A percentile compares a stretch with the other conserved stretches of the same genome.
These are phyloP conservation scores for Diadegma fenestrale DNA, from an alignment of 2,888 invertebrate genomes.

Conservation along the genomic window DNA sequence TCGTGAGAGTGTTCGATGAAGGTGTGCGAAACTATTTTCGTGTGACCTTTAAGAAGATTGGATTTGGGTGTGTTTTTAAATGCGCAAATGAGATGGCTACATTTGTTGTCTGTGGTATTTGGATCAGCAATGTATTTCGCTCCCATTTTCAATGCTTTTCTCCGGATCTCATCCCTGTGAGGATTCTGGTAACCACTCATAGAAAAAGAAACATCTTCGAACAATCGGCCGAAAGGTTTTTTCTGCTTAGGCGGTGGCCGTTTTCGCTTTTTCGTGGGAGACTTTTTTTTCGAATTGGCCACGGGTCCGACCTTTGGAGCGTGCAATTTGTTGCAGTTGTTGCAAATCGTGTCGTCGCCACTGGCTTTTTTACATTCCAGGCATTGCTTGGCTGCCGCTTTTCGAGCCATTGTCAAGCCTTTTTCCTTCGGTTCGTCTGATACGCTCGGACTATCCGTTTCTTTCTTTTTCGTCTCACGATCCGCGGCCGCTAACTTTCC, in stretches of 20 bases:
- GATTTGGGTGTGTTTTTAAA: slow-evolving; percentile 83
- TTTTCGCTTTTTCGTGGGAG: slow-evolving; percentile 59
- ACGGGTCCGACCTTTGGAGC: slow-evolving; percentile 51
- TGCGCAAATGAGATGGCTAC: slow-evolving; percentile 82
- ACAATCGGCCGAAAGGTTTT: slow-evolving; percentile 77
- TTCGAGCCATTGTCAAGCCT: slow-evolving; percentile 39
- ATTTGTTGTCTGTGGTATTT: slow-evolving; percentile 78
- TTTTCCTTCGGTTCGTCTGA: slow-evolving; percentile 12
- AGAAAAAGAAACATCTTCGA: slow-evolving; percentile 79
- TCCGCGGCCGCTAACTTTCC: not conserved
- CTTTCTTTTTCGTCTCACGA: not conserved
- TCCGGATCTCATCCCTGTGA: slow-evolving; percentile 80
- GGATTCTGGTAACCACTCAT: slow-evolving; percentile 83
- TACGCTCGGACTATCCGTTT: slow-evolving; percentile 4
- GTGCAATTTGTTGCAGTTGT: slow-evolving; percentile 74
- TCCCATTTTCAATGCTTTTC: slow-evolving; percentile 82
- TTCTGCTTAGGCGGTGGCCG: slow-evolving; percentile 57
- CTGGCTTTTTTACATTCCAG: slow-evolving; percentile 69
- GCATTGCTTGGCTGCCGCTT: slow-evolving; percentile 64
- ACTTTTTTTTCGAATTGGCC: slow-evolving; percentile 7
- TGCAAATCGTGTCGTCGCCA: slow-evolving; percentile 74
- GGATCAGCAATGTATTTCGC: slow-evolving; percentile 81
- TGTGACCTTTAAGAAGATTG: slow-evolving; percentile 77
- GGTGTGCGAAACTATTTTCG: slow-evolving; percentile 79
- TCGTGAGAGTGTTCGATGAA: slow-evolving; percentile 82